A percentile compares a stretch with the other conserved stretches of the same genome.
These are phyloP conservation scores for Ceyx cyanopectus DNA, from an alignment of 2,113 vertebrate genomes.

Conservation along the genomic window DNA sequence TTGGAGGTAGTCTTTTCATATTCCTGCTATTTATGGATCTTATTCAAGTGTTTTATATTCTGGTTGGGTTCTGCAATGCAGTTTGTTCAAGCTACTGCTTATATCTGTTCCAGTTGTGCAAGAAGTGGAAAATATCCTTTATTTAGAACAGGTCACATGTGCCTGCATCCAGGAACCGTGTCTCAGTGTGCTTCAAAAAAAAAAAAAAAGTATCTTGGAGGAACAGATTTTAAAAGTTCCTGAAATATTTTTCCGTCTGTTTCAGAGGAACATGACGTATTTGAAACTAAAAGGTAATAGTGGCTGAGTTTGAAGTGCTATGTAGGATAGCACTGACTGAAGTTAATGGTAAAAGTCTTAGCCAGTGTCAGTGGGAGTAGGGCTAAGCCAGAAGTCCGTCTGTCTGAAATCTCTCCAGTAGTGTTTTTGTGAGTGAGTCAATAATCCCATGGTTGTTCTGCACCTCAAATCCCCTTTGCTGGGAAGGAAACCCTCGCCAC, in stretches of 20 bases:
- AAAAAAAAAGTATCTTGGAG: slow-evolving; percentile 70
- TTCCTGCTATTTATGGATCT: slow-evolving; percentile 76
- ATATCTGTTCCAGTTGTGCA: slow-evolving; percentile 86
- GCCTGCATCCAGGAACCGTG: slow-evolving; percentile 79
- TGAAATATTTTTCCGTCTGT: slow-evolving; percentile 70
- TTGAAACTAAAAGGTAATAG: slow-evolving; percentile 44
- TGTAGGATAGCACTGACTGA: neutral
- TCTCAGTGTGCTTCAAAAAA: slow-evolving; percentile 68
- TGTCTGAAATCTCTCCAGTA: slow-evolving; percentile 7
- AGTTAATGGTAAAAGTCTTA: slow-evolving; percentile 27
- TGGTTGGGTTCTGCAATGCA: slow-evolving; percentile 75
- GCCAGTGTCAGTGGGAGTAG: neutral
- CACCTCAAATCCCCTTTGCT: neutral
- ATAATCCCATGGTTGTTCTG: slow-evolving; percentile 45
- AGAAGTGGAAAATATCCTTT: slow-evolving; percentile 89
- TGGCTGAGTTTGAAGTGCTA: slow-evolving; percentile 15
- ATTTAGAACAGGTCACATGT: slow-evolving; percentile 87
- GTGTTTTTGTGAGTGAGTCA: slow-evolving; percentile 45
- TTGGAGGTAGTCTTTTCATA: slow-evolving; percentile 70
- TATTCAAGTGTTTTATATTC: slow-evolving; percentile 71
- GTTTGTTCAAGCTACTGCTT: slow-evolving; percentile 82
- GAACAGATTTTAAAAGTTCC: slow-evolving; percentile 80
- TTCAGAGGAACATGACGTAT: slow-evolving; percentile 56
- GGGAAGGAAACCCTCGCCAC: slow-evolving; percentile 30
- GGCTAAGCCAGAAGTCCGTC: neutral